phyloP scores from a whole-genome alignment of 2,888 invertebrate species.

The Geotrupes spiniger region DNA sequence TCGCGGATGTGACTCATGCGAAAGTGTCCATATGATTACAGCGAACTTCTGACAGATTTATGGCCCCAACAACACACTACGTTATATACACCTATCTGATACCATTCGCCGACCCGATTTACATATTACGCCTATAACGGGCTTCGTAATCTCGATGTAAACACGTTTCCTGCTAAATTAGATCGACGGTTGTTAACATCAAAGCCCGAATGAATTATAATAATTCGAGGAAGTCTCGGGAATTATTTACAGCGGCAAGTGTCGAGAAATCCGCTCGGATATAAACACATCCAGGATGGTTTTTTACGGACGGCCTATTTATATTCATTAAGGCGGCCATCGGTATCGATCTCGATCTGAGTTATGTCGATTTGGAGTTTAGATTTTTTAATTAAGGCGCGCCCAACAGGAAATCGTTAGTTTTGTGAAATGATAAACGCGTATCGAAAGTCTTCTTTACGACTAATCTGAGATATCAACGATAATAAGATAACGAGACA shows the following conservation, averaged over 20 bases:
- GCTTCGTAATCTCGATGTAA: slow-evolving; percentile 10
- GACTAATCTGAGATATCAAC: neutral
- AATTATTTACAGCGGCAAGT: no score
- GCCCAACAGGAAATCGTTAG: slow-evolving; percentile 15
- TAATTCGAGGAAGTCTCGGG: slow-evolving; percentile 16
- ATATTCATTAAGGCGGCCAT: slow-evolving; percentile 18
- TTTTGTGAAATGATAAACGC: slow-evolving; percentile 2
- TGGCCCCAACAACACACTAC: slow-evolving; percentile 17
- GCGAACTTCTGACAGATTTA: slow-evolving; percentile 35
- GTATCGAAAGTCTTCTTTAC: neutral
- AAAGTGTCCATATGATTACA: slow-evolving; percentile 35
- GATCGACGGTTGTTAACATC: slow-evolving; percentile 20
- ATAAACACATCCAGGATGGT: slow-evolving; percentile 5
- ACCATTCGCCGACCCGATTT: slow-evolving; percentile 8
- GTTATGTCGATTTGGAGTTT: slow-evolving; percentile 14
- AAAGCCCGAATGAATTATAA: slow-evolving; percentile 17
- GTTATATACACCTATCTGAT: slow-evolving; percentile 7
- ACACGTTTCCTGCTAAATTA: slow-evolving; percentile 17
- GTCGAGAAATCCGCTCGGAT: slow-evolving; percentile 1
- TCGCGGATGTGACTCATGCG: slow-evolving; percentile 34
- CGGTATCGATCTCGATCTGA: slow-evolving; percentile 13
- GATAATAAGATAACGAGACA: no score
- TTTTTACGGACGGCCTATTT: slow-evolving; percentile 15
- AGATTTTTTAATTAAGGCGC: slow-evolving; percentile 9
- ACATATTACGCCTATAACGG: slow-evolving; percentile 15